phyloP scores from a whole-genome alignment of 2,888 invertebrate species.

The Cheilosia impressa region DNA sequence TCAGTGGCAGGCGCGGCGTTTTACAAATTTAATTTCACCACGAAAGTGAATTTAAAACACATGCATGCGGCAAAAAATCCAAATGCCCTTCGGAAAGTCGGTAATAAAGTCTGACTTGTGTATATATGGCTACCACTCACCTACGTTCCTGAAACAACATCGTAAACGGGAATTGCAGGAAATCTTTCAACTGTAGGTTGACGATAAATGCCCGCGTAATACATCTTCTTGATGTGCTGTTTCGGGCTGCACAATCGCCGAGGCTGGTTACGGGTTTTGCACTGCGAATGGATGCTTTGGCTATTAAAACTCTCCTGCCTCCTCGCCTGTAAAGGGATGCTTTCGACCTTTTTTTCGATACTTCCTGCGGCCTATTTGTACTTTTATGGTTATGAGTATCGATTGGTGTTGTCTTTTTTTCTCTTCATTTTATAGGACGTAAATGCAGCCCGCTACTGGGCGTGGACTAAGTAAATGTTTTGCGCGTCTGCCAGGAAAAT shows the following conservation, averaged over 20 bases:
- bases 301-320: neutral
- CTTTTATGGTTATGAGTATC: slow-evolving; percentile 31
- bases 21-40: slow-evolving; percentile 51
- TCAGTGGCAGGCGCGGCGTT: slow-evolving; percentile 7
- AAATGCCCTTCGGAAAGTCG: slow-evolving; percentile 14
- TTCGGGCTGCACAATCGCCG: neutral
- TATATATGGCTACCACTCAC: slow-evolving; percentile 11
- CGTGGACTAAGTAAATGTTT: slow-evolving; percentile 21
- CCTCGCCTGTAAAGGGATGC: neutral
- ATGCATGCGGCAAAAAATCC: neutral
- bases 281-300: slow-evolving; percentile 3
- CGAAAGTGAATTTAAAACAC: slow-evolving; percentile 35
- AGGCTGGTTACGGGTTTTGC: slow-evolving; percentile 18
- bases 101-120: slow-evolving; percentile 8
- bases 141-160: slow-evolving; percentile 31
- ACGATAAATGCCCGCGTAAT: slow-evolving; percentile 1
- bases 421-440: slow-evolving; percentile 9
- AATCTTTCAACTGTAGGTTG: slow-evolving; percentile 49
- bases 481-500: slow-evolving; percentile 22
- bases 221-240: slow-evolving; percentile 25
- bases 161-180: slow-evolving; percentile 54
- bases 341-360: neutral
- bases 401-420: slow-evolving; percentile 21
- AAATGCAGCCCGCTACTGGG: slow-evolving; percentile 17
- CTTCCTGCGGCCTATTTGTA: slow-evolving; percentile 28